These are phyloP conservation scores for Arizona elegans DNA, from an alignment of 2,113 vertebrate species.

Conservation along the genomic window DNA sequence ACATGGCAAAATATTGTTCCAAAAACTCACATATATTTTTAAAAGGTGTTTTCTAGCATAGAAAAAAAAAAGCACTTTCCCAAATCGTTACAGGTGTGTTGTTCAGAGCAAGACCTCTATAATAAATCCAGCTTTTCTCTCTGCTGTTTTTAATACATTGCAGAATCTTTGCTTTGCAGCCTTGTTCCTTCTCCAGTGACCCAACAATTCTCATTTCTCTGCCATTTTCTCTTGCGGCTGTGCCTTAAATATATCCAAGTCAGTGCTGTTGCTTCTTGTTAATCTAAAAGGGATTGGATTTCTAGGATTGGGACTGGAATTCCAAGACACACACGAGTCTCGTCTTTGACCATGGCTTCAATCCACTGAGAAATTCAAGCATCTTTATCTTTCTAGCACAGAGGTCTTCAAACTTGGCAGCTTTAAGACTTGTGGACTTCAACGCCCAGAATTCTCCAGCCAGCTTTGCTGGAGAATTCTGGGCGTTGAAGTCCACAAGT, in stretches of 20 bases:
- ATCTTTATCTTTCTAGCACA: too few relatives aligned
- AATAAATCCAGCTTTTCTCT: neutral
- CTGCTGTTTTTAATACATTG: neutral
- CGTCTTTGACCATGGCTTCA: too few relatives aligned
- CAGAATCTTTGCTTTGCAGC: neutral
- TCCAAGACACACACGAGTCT: neutral
- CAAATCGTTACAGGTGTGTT: neutral
- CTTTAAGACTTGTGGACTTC: too few relatives aligned
- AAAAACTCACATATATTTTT: neutral
- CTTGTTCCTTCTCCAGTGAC: neutral
- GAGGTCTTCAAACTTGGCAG: too few relatives aligned
- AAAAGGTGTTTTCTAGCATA: neutral
- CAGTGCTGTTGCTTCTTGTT: neutral
- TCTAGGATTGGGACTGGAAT: too few relatives aligned
- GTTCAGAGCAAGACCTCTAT: neutral
- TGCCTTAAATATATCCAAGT: neutral
- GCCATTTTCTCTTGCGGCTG: neutral
- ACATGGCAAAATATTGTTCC: neutral
- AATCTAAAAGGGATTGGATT: neutral
- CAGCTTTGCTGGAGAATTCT: too few relatives aligned
- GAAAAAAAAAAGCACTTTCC: neutral
- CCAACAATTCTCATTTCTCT: neutral
- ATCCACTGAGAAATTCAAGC: too few relatives aligned
- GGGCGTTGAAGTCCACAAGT: too few relatives aligned
- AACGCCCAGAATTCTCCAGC: too few relatives aligned